Base-by-base conservation (phyloP, 2,113 vertebrate genomes). In the Morone chrysops region DNA sequence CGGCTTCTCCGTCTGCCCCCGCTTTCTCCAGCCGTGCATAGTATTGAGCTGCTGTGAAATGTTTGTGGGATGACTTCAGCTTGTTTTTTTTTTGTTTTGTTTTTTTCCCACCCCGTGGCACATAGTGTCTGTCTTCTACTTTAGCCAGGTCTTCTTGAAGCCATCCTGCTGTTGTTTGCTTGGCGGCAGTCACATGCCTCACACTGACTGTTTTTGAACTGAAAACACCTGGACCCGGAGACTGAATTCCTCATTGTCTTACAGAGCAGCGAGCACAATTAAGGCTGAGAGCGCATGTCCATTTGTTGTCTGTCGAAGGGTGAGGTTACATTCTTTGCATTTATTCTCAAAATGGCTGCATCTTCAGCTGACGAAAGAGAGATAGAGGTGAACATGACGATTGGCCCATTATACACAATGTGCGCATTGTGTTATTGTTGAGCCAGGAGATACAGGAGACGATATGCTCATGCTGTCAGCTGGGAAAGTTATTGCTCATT, bases 61-160 rank as follows among this genome's bases (percentile, higher is more conserved):
- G 92, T 86, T 91, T 92, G 84, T 62, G 65, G 61, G 84, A 92
- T 92, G 93, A 94, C 87, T 84, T 93, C 90, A 93, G 74, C 83
- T 69, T 89, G 69, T 82, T 60, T 54, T 45, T 5, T 17, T 63
- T 41, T 68, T 89, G 69, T 81, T 60, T n/a, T n/a, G n/a, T 60
- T 54, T 45, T 5, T 51, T 36, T 67, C 85, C 78, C 62, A 68
- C 78, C 80, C 82, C n/a, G 67, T 86, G 90, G 85, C 85, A 89
- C 75, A 83, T 38, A 22, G 75, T 81, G 85, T 85, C 82, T 79
- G 89, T 87, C 84, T 87, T 91, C 57, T 65, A 18, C 82, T 80
- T 73, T 38, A 82, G 85, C 68, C 78, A 78, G 84, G 83, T 89
- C 85, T 80, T 87, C 87, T 82, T 51, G 56, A 88, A 90, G 81